Evolutionary conservation across 2,797 vertebrate genomes (phyloP).

Genomic region (Urosaurus nigricauda): DNA sequence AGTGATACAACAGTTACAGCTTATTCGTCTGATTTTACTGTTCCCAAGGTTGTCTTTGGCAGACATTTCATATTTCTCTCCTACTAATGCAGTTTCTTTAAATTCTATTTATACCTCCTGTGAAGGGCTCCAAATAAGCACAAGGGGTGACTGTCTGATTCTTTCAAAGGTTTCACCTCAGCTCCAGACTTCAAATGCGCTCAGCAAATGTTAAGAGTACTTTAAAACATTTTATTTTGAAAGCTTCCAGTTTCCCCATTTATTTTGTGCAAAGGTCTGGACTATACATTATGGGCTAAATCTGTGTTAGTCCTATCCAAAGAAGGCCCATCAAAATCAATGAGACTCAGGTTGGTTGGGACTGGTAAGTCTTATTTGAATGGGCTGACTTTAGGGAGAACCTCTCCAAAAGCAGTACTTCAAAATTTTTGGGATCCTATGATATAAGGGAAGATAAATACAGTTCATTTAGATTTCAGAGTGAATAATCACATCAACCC

Average conservation of each 20-base stretch:
- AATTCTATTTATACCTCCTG: conserved; percentile 56
- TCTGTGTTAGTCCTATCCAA: background rate
- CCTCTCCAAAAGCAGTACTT: background rate
- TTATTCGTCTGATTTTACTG: conserved; percentile 16
- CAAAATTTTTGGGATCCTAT: background rate
- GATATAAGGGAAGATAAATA: background rate
- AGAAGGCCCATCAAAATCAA: too few species aligned
- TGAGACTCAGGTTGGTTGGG: background rate
- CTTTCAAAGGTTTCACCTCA: conserved; percentile 56
- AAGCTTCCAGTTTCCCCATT: conserved; percentile 52
- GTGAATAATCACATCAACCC: conserved; percentile 13
- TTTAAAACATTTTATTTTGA: conserved; percentile 57
- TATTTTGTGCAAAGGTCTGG: background rate
- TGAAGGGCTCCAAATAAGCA: conserved; percentile 46
- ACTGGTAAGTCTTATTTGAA: background rate
- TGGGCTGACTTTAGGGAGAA: background rate
- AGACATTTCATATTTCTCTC: conserved; percentile 50
- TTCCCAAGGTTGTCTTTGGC: conserved; percentile 25
- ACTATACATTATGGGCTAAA: background rate
- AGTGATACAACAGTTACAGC: background rate
- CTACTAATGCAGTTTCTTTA: conserved; percentile 41
- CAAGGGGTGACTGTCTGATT: conserved; percentile 53
- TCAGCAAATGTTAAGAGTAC: conserved; percentile 34
- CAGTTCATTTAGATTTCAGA: background rate
- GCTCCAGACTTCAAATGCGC: conserved; percentile 41